Percentiles rank a stretch among this genome's conserved stretches.
These are phyloP conservation scores for Otocyon megalotis DNA, from an alignment of 2,113 vertebrate species.

Conservation along the genomic window DNA sequence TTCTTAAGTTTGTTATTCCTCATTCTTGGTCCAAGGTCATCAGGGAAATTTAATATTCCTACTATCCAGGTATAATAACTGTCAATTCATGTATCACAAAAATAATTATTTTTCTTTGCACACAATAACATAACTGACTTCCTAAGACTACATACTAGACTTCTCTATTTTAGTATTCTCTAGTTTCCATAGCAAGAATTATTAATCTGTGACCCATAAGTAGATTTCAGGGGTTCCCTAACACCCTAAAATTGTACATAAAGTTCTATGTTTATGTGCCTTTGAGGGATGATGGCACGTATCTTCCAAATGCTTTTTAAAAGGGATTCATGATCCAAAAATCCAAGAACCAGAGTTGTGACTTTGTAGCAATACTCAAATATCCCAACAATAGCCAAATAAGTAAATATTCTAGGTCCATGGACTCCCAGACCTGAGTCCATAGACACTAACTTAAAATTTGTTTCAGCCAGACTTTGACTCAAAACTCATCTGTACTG, in stretches of 20 bases:
- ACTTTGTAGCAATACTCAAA: neutral
- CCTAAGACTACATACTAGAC: neutral
- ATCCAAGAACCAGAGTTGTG: neutral
- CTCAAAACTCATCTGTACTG: neutral
- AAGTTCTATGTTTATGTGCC: conserved; percentile 3
- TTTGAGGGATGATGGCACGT: neutral
- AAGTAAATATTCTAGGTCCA: conserved; percentile 18
- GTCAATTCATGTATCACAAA: conserved; percentile 11
- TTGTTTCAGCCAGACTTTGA: neutral
- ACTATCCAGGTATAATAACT: neutral
- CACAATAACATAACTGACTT: conserved; percentile 24
- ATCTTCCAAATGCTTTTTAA: conserved; percentile 42
- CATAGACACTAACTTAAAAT: conserved; percentile 13
- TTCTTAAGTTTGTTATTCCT: neutral
- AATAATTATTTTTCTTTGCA: conserved; percentile 40
- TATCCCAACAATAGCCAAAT: neutral
- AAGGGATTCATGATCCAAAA: neutral
- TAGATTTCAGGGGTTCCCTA: neutral
- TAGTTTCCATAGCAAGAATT: neutral
- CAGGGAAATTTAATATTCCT: conserved; percentile 46
- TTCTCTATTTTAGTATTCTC: conserved; percentile 51
- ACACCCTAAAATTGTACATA: neutral
- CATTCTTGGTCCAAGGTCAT: neutral
- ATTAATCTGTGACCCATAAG: conserved; percentile 1
- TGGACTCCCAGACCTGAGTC: neutral